phyloP scores from a whole-genome alignment of 2,888 invertebrate genomes.

The Pilophorus perplexus region DNA sequence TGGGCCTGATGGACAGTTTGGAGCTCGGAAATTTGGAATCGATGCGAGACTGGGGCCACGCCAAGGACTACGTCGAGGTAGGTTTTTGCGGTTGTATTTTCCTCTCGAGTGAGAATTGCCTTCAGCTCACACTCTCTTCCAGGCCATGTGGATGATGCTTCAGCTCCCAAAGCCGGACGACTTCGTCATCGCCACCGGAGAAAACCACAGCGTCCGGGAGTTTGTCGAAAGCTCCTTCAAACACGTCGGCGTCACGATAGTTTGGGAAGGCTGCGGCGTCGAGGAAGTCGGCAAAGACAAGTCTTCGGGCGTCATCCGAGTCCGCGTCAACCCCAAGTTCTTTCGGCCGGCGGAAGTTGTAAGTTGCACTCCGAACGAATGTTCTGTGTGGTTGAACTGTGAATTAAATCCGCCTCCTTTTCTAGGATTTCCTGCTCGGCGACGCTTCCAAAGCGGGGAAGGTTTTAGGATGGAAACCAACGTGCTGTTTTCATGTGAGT shows the following conservation, averaged over 20 bases:
- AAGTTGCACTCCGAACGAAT: constrained; percentile 52
- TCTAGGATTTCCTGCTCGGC: constrained; percentile 82
- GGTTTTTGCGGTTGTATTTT: too few relatives aligned
- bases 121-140: constrained; percentile 39
- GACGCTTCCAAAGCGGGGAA: constrained; percentile 87
- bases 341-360: constrained; percentile 98
- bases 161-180: constrained; percentile 90
- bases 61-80: constrained; percentile 92
- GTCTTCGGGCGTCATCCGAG: constrained; percentile 69
- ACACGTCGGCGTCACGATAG: constrained; percentile 73
- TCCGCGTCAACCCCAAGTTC: constrained; percentile 88
- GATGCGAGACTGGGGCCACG: constrained; percentile 97
- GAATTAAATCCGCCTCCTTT: constrained; percentile 47
- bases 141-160: constrained; percentile 99
- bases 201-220: constrained; percentile 90
- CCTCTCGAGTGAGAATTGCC: too few relatives aligned
- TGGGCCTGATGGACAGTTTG: constrained; percentile 78
- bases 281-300: constrained; percentile 75
- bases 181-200: constrained; percentile 95
- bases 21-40: constrained; percentile 95
- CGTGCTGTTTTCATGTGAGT: constrained; percentile 66
- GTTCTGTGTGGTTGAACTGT: too few relatives aligned
- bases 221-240: constrained; percentile 92
- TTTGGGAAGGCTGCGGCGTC: constrained; percentile 84
- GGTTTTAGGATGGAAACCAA: constrained; percentile 84